A percentile compares a stretch with the other conserved stretches of the same genome.
Conservation (phyloP, 92 coral and sea anemone species). For the Epizoanthus ramosus region DNA sequence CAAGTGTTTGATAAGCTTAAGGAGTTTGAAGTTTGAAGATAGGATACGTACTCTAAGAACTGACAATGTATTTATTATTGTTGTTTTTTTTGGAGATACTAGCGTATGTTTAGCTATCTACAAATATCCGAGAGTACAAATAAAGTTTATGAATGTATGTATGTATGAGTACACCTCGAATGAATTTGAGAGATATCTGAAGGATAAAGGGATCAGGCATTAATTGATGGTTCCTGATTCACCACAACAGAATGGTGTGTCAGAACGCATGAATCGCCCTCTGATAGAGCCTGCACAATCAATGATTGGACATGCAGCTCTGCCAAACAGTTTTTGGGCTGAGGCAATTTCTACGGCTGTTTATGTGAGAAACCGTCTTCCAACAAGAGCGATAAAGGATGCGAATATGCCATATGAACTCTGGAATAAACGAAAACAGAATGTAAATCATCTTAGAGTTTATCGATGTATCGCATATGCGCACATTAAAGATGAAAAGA, state of each 20-base stretch:
- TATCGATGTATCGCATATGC: conserved; percentile 59
- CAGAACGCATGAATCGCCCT: conserved; percentile 51
- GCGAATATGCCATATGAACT: conserved; percentile 38
- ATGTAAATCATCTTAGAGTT: conserved; percentile 49
- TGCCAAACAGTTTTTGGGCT: conserved; percentile 49
- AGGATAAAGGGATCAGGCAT: conserved; percentile 50
- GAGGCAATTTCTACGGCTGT: conserved; percentile 49
- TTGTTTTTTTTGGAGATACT: no score
- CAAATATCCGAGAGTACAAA: no score
- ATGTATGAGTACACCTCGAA: conserved; percentile 31
- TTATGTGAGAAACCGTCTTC: conserved; percentile 25
- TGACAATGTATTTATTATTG: no score
- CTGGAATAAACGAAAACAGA: conserved; percentile 52
- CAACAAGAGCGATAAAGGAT: conserved; percentile 29
- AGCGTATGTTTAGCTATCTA: no score
- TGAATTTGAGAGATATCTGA: conserved; percentile 26
- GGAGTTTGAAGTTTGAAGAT: conserved; percentile 36
- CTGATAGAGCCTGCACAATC: conserved; percentile 56
- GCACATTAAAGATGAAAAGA: conserved; percentile 10
- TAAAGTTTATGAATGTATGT: no score
- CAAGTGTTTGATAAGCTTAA: conserved; percentile 45
- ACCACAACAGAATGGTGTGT: conserved; percentile 51
- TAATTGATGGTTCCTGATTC: conserved; percentile 43
- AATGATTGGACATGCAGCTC: conserved; percentile 50
- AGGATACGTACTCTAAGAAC: conserved; percentile 10